phyloP scores from a whole-genome alignment of 2,888 invertebrate species.

The Hermaeophaga mercurialis region DNA sequence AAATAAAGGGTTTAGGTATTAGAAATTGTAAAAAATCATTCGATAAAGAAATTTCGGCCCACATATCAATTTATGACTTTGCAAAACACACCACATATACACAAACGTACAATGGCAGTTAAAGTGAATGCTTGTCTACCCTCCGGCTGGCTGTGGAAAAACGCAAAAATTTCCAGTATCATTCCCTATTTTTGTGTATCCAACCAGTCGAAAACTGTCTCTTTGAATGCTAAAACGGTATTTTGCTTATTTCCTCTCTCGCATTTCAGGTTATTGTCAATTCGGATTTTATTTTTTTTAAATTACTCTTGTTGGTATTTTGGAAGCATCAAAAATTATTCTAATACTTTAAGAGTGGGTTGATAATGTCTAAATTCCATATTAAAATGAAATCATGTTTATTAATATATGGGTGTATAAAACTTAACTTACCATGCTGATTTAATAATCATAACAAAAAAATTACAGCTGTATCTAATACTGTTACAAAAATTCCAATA shows the following conservation, averaged over 20 bases:
- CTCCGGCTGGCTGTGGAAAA: not conserved
- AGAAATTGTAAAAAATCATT: too few species aligned
- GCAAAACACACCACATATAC: not conserved
- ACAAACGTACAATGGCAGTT: conserved; percentile 3
- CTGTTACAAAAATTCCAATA: too few species aligned
- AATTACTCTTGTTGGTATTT: too few species aligned
- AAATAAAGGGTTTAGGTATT: too few species aligned
- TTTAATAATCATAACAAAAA: too few species aligned
- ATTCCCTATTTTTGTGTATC: conserved; percentile 20
- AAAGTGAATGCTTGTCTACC: conserved; percentile 3
- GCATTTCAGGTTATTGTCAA: not conserved
- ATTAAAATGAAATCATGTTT: too few species aligned
- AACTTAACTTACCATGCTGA: too few species aligned
- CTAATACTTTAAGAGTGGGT: too few species aligned
- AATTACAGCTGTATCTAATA: too few species aligned
- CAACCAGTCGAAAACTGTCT: conserved; percentile 26
- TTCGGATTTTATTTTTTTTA: not conserved
- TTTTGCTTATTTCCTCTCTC: conserved; percentile 4
- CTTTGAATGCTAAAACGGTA: conserved; percentile 16
- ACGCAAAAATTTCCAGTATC: conserved; percentile 10
- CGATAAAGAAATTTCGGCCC: not conserved
- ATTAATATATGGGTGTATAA: too few species aligned
- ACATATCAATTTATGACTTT: not conserved
- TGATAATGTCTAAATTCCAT: too few species aligned
- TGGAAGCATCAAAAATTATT: too few species aligned